Evolutionary conservation across 2,888 invertebrate genomes (phyloP), one percentile per base, ranked within the genome.

Genomic region (Acanthococcus lagerstroemiae): DNA sequence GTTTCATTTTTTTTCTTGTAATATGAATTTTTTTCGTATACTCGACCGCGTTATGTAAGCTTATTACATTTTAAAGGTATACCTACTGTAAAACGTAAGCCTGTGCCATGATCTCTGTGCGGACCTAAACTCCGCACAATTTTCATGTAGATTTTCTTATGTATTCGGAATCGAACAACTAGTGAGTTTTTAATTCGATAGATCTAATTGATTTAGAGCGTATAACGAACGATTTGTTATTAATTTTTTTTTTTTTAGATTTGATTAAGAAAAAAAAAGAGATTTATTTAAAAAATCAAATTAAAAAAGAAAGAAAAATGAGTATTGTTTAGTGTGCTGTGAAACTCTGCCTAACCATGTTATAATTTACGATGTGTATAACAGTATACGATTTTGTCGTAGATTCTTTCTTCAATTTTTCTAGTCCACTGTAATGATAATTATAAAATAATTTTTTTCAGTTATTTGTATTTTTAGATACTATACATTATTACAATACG

Each of bases 311-410:
- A 45, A 45, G n/a, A n/a, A n/a, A n/a, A n/a, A n/a, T n/a, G n/a
- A n/a, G n/a, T n/a, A n/a, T n/a, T n/a, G n/a, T 63, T 63, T 63
- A 63, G 63, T 25, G 63, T 52, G 63, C 63, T 63, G 63, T 63
- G 63, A 63, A 63, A 52, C 63, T 63, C 63, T 52, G 63, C 63
- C 63, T 63, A 61, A 61, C 61, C 61, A 61, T 52, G 15, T 52
- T 52, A 52, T 61, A 17, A 61, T 57, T 45, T 44, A 57, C 46
- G 27, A 52, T 45, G 46, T 52, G 24, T 52, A 24, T 22, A 22
- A 52, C 21, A 52, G 61, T 63, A 63, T 63, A 63, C 55, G 66
- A 56, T 56, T 65, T 57, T 66, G 21, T 48, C 44, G 46, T 37
- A 55, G 27, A 30, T 65, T 65, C 55, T 54, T 54, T 55, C 54